These are phyloP conservation scores for Agrotis ipsilon DNA, from an alignment of 2,888 invertebrate genomes.

Conservation along the genomic window DNA sequence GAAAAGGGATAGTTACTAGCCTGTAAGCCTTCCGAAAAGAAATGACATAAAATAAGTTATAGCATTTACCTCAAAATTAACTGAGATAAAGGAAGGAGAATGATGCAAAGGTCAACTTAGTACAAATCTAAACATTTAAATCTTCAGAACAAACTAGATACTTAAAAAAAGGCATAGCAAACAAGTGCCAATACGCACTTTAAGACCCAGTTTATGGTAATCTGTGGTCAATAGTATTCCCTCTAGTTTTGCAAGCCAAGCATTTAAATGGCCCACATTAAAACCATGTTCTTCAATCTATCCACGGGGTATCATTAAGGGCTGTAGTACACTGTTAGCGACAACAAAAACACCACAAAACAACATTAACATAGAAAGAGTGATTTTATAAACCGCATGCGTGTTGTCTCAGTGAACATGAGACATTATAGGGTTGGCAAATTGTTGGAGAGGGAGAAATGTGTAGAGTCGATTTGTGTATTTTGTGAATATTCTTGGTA, in stretches of 20 bases:
- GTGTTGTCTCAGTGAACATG: conserved; percentile 72
- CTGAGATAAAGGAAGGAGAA: no score
- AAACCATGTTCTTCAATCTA: conserved; percentile 20
- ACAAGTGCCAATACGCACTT: background rate
- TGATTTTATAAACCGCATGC: conserved; percentile 76
- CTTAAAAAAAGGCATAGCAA: no score
- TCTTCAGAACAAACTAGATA: background rate
- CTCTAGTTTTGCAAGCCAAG: background rate
- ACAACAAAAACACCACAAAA: conserved; percentile 63
- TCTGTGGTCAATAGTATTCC: background rate
- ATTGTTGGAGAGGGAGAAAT: conserved; percentile 1
- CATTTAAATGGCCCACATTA: conserved; percentile 29
- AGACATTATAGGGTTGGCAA: conserved; percentile 60
- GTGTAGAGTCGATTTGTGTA: no score
- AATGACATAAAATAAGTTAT: no score
- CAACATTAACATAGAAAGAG: conserved; percentile 78
- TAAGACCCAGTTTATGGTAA: background rate
- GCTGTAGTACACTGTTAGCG: conserved; percentile 38
- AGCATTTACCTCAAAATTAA: no score
- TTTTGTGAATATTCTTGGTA: no score
- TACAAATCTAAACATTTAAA: background rate
- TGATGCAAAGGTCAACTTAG: background rate
- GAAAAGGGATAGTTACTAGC: no score
- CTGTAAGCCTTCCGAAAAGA: no score
- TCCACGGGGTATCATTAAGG: conserved; percentile 44